phyloP scores from a whole-genome alignment of 2,113 vertebrate genomes.

The Sakesphorus luctuosus region DNA sequence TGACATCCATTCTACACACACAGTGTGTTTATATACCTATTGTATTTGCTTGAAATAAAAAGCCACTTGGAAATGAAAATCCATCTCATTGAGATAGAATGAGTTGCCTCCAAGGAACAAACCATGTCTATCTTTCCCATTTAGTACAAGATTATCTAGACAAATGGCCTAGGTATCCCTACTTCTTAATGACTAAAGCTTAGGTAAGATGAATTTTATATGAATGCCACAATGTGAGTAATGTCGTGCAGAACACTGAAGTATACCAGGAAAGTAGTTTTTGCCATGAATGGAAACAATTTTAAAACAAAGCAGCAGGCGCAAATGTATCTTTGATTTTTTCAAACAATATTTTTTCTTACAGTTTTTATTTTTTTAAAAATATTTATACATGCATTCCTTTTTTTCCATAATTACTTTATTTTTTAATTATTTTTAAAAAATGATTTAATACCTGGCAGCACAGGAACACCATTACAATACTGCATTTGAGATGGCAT shows the following conservation, averaged over 20 bases:
- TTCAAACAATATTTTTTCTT: background rate
- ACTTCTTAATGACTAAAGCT: background rate
- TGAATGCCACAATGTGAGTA: background rate
- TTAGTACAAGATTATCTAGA: background rate
- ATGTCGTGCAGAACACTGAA: background rate
- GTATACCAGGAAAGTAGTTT: background rate
- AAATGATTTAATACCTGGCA: background rate
- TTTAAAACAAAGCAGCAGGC: background rate
- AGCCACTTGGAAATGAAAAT: background rate
- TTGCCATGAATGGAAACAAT: background rate
- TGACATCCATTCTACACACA: background rate
- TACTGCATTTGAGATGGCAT: background rate
- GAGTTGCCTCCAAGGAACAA: background rate
- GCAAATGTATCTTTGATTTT: background rate
- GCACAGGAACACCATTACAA: background rate
- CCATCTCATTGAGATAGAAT: background rate
- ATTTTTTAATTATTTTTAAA: rapidly evolving
- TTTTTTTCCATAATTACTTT: background rate
- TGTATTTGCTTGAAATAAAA: background rate
- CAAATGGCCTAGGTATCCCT: background rate
- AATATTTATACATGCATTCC: background rate
- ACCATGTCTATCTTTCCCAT: background rate
- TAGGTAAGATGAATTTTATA: background rate
- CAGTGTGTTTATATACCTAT: background rate
- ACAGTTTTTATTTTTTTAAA: background rate